Evolutionary conservation across 2,797 vertebrate genomes (phyloP).

Genomic region (Peromyscus melanophrys): DNA sequence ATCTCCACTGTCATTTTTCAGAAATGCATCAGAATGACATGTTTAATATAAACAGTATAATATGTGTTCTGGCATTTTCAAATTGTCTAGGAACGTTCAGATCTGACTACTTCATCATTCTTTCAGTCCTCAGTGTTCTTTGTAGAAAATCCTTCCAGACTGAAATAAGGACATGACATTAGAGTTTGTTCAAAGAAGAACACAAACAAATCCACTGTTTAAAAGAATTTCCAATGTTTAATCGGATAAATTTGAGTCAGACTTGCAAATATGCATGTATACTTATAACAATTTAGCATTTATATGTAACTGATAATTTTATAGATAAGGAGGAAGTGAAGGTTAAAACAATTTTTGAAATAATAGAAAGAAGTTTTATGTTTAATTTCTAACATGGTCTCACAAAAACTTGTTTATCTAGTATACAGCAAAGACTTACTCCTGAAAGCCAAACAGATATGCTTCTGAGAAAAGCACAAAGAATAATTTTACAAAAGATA

Average conservation of each 20-base stretch:
- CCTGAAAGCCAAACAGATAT: background rate
- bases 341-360: constrained; percentile 40
- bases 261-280: constrained; percentile 35
- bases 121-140: constrained; percentile 48
- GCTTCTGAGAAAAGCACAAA: background rate
- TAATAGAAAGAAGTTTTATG: background rate
- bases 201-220: constrained; percentile 19
- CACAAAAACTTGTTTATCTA: background rate
- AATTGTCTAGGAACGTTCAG: constrained; percentile 81
- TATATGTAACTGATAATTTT: constrained; percentile 49
- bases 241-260: constrained; percentile 55
- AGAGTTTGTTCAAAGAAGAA: constrained; percentile 46
- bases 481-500: background rate
- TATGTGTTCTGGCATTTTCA: constrained; percentile 86
- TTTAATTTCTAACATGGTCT: constrained; percentile 30
- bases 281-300: constrained; percentile 30
- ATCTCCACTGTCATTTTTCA: constrained; percentile 84
- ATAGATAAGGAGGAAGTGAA: background rate
- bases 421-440: background rate
- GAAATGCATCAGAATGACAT: constrained; percentile 85
- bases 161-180: constrained; percentile 47
- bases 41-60: constrained; percentile 88
- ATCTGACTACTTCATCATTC: constrained; percentile 83
- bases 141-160: constrained; percentile 49
- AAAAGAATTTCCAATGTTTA: constrained; percentile 23